Conservation (phyloP, 2,888 invertebrate genomes). For the Mechanitis messenoides region DNA sequence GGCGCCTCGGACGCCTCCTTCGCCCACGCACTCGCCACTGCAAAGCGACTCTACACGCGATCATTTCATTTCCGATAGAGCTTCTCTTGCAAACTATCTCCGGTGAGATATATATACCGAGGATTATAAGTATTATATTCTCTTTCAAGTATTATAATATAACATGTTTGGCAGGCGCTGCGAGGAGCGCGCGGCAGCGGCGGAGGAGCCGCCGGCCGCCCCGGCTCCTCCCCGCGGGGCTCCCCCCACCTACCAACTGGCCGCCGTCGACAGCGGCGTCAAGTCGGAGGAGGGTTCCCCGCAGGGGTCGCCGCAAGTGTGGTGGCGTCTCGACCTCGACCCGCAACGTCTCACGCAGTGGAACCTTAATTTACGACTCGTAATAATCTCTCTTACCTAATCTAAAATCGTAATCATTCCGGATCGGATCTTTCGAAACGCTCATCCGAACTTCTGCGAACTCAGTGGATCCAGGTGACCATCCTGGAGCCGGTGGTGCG, state of each 20-base stretch:
- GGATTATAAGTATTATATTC: neutral
- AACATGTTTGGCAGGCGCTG: constrained; percentile 24
- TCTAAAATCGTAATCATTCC: too few relatives aligned
- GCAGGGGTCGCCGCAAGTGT: constrained; percentile 69
- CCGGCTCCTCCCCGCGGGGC: constrained; percentile 32
- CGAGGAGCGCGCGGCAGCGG: constrained; percentile 54
- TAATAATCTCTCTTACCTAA: constrained; percentile 37
- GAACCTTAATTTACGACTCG: constrained; percentile 86
- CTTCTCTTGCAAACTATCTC: constrained; percentile 38
- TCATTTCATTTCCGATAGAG: constrained; percentile 45
- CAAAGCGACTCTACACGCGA: constrained; percentile 31
- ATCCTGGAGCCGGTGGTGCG: constrained; percentile 84
- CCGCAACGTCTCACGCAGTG: constrained; percentile 84
- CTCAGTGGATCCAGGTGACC: constrained; percentile 90
- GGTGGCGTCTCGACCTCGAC: constrained; percentile 80
- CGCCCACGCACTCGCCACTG: constrained; percentile 22
- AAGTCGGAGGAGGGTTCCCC: constrained; percentile 39
- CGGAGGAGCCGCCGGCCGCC: constrained; percentile 51
- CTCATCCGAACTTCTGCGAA: constrained; percentile 22
- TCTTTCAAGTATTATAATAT: too few relatives aligned
- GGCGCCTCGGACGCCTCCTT: constrained; percentile 10
- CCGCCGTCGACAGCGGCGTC: constrained; percentile 52
- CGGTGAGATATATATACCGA: constrained; percentile 22
- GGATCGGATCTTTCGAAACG: neutral
- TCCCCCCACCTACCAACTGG: constrained; percentile 76